These are phyloP conservation scores for Campylomormyrus tamandua DNA, from an alignment of 2,113 vertebrate genomes.

Conservation along the genomic window DNA sequence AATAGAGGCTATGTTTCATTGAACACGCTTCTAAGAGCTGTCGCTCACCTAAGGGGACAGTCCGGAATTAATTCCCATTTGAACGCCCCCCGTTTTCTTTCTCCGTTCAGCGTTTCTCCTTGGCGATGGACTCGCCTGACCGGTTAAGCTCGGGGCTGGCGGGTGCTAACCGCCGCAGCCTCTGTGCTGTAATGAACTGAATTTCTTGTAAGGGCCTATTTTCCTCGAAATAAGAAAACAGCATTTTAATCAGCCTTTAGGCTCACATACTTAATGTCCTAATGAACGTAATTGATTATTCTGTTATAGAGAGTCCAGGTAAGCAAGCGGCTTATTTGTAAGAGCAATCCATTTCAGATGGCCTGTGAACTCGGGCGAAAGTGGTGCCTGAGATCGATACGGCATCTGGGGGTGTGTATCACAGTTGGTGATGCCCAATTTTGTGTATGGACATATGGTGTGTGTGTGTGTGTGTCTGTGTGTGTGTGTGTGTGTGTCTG, in stretches of 20 bases:
- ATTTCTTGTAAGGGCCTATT: constrained; percentile 4
- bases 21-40: no score
- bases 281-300: constrained; percentile 8
- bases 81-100: background rate
- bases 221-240: background rate
- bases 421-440: background rate
- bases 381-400: background rate
- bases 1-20: background rate
- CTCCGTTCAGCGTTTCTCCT: background rate
- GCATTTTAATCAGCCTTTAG: background rate
- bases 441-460: background rate
- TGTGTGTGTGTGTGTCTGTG: background rate
- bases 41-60: background rate
- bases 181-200: background rate
- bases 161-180: background rate
- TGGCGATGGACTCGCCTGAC: background rate
- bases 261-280: background rate
- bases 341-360: constrained; percentile 8
- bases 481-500: background rate
- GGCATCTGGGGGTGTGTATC: background rate
- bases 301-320: background rate
- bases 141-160: background rate
- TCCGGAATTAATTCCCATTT: background rate
- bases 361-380: background rate
- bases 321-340: background rate